Evolutionary conservation across 2,113 vertebrate genomes (phyloP).

Genomic region (Xenus cinereus): DNA sequence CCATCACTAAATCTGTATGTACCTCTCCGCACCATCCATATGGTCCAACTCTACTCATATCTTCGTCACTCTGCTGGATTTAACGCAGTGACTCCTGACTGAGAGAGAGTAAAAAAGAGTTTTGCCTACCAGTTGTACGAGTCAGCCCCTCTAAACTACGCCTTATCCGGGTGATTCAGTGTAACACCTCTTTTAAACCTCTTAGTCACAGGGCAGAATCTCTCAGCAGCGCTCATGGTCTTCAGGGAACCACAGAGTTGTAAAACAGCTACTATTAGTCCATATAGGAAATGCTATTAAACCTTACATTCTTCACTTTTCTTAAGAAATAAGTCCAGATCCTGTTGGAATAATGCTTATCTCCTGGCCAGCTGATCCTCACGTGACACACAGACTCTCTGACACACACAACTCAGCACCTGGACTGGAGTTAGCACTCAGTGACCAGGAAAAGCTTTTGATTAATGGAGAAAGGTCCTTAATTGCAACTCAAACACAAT

Average conservation of each 20-base stretch:
- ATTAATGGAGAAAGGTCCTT: rapidly evolving
- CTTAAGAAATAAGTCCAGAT: background rate
- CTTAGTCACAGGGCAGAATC: background rate
- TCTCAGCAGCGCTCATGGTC: background rate
- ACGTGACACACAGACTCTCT: background rate
- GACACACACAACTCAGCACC: background rate
- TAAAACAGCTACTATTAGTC: background rate
- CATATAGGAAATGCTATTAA: background rate
- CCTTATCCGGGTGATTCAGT: background rate
- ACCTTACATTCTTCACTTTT: background rate
- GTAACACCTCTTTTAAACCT: background rate
- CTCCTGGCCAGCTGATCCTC: background rate
- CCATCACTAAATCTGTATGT: background rate
- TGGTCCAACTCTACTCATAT: background rate
- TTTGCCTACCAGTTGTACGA: background rate
- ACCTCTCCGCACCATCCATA: background rate
- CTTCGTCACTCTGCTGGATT: background rate
- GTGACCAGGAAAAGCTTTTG: background rate
- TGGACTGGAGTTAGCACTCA: background rate
- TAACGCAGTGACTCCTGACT: background rate
- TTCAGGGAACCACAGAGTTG: background rate
- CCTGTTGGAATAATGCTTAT: background rate
- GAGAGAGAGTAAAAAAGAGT: background rate
- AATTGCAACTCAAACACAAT: background rate
- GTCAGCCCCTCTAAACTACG: background rate